These are phyloP conservation scores for Ctenicera cuprea DNA, from an alignment of 2,888 invertebrate genomes.

Conservation along the genomic window DNA sequence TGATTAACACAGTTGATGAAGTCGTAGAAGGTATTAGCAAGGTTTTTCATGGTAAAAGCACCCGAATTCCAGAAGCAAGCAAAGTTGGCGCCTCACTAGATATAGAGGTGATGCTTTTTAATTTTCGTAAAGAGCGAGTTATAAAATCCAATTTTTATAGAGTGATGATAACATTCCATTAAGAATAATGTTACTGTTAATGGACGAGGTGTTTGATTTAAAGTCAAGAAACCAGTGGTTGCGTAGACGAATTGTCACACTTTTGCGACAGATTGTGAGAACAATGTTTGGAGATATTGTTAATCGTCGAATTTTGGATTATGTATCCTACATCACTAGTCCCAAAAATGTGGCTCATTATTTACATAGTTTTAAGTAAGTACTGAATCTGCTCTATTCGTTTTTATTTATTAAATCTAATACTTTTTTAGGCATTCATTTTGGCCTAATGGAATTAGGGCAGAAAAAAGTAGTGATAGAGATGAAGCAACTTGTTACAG, in stretches of 20 bases:
- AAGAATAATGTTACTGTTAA: slow-evolving; percentile 84
- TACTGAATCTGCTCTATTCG: background rate
- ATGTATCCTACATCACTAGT: slow-evolving; percentile 90
- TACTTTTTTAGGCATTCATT: slow-evolving; percentile 74
- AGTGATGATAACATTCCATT: slow-evolving; percentile 85
- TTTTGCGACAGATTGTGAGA: slow-evolving; percentile 85
- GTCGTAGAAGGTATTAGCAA: slow-evolving; percentile 88
- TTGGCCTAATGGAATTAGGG: slow-evolving; percentile 77
- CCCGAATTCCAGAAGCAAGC: slow-evolving; percentile 70
- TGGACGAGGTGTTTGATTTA: slow-evolving; percentile 91
- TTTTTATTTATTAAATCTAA: background rate
- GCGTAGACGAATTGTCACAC: slow-evolving; percentile 83
- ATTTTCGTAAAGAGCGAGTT: slow-evolving; percentile 58
- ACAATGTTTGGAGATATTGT: slow-evolving; percentile 90
- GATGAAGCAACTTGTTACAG: slow-evolving; percentile 76
- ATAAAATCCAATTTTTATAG: slow-evolving; percentile 66
- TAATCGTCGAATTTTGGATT: slow-evolving; percentile 90
- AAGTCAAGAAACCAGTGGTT: slow-evolving; percentile 89
- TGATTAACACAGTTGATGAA: slow-evolving; percentile 89
- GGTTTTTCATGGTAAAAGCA: slow-evolving; percentile 80
- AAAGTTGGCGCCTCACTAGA: slow-evolving; percentile 73
- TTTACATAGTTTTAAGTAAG: slow-evolving; percentile 88
- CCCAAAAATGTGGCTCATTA: slow-evolving; percentile 93
- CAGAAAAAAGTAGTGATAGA: slow-evolving; percentile 66
- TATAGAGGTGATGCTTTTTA: slow-evolving; percentile 70